Percentiles rank a stretch among this genome's conserved stretches.
Conservation (phyloP, 2,113 vertebrate genomes). For the Ursus arctos region DNA sequence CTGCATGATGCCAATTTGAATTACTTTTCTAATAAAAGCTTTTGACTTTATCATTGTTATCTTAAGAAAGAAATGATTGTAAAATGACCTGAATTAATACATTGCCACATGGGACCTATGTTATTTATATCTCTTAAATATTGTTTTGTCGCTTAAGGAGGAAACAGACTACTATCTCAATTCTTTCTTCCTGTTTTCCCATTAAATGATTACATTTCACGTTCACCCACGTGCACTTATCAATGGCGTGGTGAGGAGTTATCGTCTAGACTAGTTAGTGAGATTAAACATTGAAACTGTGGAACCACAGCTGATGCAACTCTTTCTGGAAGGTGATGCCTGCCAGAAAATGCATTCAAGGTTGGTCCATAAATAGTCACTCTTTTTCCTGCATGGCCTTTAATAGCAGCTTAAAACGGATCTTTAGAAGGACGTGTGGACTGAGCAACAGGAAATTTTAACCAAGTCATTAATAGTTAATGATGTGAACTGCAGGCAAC, state of each 20-base stretch:
- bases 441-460: slow-evolving; percentile 83
- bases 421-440: slow-evolving; percentile 71
- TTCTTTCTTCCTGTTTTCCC: neutral
- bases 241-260: neutral
- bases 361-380: slow-evolving; percentile 86
- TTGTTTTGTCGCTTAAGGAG: slow-evolving; percentile 18
- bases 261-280: neutral
- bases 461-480: slow-evolving; percentile 83
- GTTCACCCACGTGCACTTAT: neutral
- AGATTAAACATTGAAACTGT: neutral
- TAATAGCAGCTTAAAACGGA: slow-evolving; percentile 78
- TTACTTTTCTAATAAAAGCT: slow-evolving; percentile 25
- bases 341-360: slow-evolving; percentile 76
- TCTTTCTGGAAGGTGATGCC: slow-evolving; percentile 60
- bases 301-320: slow-evolving; percentile 25
- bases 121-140: neutral
- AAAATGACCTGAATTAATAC: neutral
- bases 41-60: slow-evolving; percentile 49
- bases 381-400: slow-evolving; percentile 78
- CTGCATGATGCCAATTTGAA: neutral
- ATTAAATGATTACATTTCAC: slow-evolving; percentile 5
- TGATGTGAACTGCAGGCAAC: slow-evolving; percentile 62
- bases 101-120: neutral
- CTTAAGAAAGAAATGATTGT: neutral
- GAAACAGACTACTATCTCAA: slow-evolving; percentile 14